A percentile compares a stretch with the other conserved stretches of the same genome.
Evolutionary conservation across 2,113 vertebrate species (phyloP).

Genomic region (Microcebus tavaratra): DNA sequence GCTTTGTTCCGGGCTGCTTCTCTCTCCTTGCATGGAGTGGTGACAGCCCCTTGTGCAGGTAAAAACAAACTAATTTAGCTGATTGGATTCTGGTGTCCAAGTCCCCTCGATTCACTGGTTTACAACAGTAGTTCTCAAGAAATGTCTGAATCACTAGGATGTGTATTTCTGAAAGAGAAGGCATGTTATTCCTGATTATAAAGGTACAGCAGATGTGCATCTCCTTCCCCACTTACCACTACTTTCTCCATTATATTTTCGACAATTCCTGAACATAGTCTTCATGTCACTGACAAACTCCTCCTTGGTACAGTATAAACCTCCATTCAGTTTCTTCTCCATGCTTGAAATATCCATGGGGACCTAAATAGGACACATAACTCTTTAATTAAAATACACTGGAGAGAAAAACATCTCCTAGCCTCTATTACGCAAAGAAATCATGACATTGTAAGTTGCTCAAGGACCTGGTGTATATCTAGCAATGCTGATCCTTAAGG

Average conservation of each 20-base stretch:
- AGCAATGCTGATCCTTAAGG: neutral
- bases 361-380: slow-evolving; percentile 83
- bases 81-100: no score
- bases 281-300: slow-evolving; percentile 97
- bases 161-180: neutral
- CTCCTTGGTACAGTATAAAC: slow-evolving; percentile 95
- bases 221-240: slow-evolving; percentile 89
- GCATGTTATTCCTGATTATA: neutral
- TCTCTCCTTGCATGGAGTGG: no score
- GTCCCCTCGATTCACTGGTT: no score
- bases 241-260: slow-evolving; percentile 96
- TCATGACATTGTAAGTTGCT: neutral
- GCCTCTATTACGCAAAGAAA: neutral
- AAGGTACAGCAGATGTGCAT: neutral
- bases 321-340: slow-evolving; percentile 95
- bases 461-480: neutral
- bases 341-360: slow-evolving; percentile 99
- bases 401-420: neutral
- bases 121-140: no score
- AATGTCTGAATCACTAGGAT: neutral
- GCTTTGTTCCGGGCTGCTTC: no score
- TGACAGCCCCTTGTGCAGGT: no score
- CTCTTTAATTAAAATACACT: neutral
- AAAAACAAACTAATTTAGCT: no score
- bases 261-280: slow-evolving; percentile 98